Base-by-base conservation (phyloP, 2,113 vertebrate species). In the Psittacula cyanocephala region DNA sequence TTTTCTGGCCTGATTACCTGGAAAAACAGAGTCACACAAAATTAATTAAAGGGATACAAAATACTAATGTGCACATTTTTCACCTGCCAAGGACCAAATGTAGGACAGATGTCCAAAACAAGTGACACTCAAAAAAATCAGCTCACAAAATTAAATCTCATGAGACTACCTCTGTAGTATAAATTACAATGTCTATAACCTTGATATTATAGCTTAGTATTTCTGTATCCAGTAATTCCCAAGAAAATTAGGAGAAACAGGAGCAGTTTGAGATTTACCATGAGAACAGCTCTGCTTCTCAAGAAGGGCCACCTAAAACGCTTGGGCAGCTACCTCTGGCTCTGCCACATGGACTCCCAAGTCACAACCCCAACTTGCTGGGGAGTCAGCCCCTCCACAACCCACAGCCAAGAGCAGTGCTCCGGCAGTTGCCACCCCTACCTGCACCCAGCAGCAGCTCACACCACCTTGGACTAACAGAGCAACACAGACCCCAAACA, bases 11-110 rank as follows among this genome's bases (percentile, higher is more conserved):
- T 91, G 81, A 31, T 79, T 85, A 82, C 71, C 43, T 64, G 22
- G 35, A 69, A 85, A 88, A 93, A 93, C 43, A 79, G 63, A 75
- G 50, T 77, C 70, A 72, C 1, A 2, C 23, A 59, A 88, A 92
- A 91, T 87, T 91, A 88, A 93, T 94, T 93, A 90, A 88, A 86
- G 25, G 33, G 52, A 86, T 69, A 81, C 35, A 79, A 91, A 93
- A 89, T 29, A 88, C 28, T 79, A 87, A 89, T 20, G 65, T 72
- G 52, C 44, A 67, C 13, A 72, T 91, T 93, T 93, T 92, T 96
- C n/a, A 95, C 39, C 90, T 92, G 88, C 70, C 88, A 94, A 97
- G 80, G 69, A 95, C 77, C 72, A 91, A 94, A 96, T 89, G 62
- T 93, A 81, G 93, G 93, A 89, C 92, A 94, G 74, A 89, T 20